phyloP scores from a whole-genome alignment of 2,888 invertebrate species.

The Physocephala rufipes region DNA sequence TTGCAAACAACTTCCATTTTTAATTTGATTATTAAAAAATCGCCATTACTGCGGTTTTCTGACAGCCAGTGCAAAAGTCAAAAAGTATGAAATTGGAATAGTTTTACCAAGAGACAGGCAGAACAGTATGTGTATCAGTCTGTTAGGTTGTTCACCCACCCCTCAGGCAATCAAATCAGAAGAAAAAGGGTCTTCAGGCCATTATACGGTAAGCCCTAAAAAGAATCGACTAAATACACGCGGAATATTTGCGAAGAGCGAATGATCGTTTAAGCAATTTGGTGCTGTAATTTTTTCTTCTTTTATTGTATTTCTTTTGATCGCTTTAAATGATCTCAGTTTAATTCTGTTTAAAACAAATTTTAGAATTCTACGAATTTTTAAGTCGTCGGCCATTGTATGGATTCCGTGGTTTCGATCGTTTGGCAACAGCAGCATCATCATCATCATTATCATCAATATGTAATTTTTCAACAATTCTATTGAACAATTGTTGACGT shows the following conservation, averaged over 20 bases:
- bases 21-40: slow-evolving; percentile 27
- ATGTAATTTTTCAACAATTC: slow-evolving; percentile 51
- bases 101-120: neutral
- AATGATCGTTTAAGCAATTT: neutral
- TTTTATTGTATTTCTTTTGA: slow-evolving; percentile 5
- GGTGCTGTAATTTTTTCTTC: neutral
- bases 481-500: slow-evolving; percentile 52
- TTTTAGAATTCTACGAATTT: slow-evolving; percentile 28
- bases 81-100: neutral
- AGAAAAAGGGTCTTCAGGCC: no score
- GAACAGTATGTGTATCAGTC: neutral
- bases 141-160: neutral
- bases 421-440: slow-evolving; percentile 9
- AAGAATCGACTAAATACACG: neutral
- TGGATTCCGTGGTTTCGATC: neutral
- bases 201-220: neutral
- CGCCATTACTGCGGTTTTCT: neutral
- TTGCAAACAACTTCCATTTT: slow-evolving; percentile 36
- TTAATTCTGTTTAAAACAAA: slow-evolving; percentile 19
- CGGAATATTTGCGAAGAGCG: neutral
- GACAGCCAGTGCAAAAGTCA: slow-evolving; percentile 22
- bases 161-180: no score
- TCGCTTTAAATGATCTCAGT: slow-evolving; percentile 22
- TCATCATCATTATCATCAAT: slow-evolving; percentile 29
- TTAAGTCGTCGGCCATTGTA: neutral